Evolutionary conservation across 2,113 vertebrate genomes (phyloP).

Genomic region (Ptyas mucosa): DNA sequence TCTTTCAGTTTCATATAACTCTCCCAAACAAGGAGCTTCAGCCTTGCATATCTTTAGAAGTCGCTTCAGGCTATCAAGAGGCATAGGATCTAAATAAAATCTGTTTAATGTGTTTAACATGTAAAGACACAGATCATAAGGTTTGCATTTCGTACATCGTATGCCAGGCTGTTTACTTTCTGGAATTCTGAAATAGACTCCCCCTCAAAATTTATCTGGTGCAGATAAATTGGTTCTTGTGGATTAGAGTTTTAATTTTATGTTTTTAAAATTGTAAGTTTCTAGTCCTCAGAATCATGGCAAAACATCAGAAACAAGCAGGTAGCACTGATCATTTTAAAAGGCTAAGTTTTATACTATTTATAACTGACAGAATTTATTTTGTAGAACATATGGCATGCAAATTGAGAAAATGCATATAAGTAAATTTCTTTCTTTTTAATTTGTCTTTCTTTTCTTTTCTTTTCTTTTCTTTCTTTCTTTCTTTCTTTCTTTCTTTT

Average conservation of each 20-base stretch:
- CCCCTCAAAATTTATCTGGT: neutral
- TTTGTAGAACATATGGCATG: neutral
- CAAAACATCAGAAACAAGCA: neutral
- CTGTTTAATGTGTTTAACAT: conserved; percentile 2
- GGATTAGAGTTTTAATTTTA: neutral
- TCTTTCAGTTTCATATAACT: conserved; percentile 7
- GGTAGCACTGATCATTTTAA: neutral
- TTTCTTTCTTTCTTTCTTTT: neutral
- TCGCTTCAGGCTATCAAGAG: neutral
- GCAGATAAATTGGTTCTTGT: neutral
- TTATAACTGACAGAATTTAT: neutral
- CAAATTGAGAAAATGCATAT: neutral
- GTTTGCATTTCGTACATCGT: neutral
- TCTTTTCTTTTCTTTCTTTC: neutral
- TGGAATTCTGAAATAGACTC: neutral
- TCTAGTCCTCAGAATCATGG: neutral
- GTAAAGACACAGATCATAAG: neutral
- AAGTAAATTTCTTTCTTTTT: neutral
- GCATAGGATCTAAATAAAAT: neutral
- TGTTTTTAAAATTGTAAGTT: neutral
- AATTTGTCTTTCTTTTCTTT: neutral
- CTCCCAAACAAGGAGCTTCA: conserved; percentile 29
- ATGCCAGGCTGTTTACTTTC: neutral
- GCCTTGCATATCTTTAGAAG: conserved; percentile 4
- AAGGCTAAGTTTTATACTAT: neutral